Percentiles rank a stretch among this genome's conserved stretches.
Conservation (phyloP, 2,113 vertebrate genomes). For the Aplodontia rufa region DNA sequence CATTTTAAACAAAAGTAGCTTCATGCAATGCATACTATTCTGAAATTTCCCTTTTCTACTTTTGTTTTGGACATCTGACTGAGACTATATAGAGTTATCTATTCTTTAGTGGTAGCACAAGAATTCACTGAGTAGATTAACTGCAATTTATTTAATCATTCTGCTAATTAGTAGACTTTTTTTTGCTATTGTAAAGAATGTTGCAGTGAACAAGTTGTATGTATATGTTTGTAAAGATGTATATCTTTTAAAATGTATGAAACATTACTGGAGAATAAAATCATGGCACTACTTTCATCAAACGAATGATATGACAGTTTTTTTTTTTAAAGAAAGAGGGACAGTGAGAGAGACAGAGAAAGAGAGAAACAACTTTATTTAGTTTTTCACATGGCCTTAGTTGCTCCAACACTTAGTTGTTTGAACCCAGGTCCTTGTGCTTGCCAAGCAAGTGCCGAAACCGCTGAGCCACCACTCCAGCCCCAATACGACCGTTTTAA, state of each 20-base stretch:
- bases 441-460: too few relatives aligned
- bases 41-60: neutral
- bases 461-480: too few relatives aligned
- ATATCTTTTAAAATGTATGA: neutral
- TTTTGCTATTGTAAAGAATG: neutral
- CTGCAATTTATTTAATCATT: neutral
- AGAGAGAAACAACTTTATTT: too few relatives aligned
- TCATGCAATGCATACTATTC: neutral
- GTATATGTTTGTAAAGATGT: neutral
- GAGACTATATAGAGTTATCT: neutral
- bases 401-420: too few relatives aligned
- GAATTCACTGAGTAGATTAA: neutral
- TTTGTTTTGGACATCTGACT: neutral
- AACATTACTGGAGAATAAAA: neutral
- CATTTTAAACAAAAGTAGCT: neutral
- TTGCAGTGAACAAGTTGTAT: neutral
- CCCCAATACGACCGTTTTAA: neutral
- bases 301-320: neutral
- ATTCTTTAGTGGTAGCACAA: neutral
- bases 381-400: too few relatives aligned
- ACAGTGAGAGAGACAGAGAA: too few relatives aligned
- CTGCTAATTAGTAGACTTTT: neutral
- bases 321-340: too few relatives aligned
- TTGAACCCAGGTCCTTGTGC: too few relatives aligned
- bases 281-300: neutral